Percentiles rank a stretch among this genome's conserved stretches.
Evolutionary conservation across 2,888 invertebrate species (phyloP).

Genomic region (Cylloceria caligata): DNA sequence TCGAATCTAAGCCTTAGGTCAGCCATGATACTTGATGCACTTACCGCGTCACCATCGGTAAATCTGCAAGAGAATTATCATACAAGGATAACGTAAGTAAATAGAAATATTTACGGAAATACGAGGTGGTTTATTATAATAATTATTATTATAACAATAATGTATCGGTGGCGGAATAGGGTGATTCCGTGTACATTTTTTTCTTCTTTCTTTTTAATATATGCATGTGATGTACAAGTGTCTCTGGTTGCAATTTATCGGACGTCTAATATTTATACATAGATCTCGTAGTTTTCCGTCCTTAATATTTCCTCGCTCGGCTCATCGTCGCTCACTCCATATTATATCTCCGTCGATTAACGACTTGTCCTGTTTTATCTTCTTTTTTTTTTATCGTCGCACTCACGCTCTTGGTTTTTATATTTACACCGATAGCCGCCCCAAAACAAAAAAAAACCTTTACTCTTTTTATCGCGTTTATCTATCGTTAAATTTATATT

Average conservation of each 20-base stretch:
- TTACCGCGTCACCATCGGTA: background rate
- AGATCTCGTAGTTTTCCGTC: conserved; percentile 24
- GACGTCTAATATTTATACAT: conserved; percentile 41
- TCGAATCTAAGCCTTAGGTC: background rate
- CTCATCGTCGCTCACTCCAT: background rate
- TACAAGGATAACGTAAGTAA: conserved; percentile 22
- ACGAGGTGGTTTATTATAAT: conserved; percentile 85
- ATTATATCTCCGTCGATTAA: conserved; percentile 24
- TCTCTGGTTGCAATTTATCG: conserved; percentile 25
- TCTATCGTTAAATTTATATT: conserved; percentile 69
- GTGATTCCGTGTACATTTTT: conserved; percentile 68
- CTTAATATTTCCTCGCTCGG: conserved; percentile 7
- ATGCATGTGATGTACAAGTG: conserved; percentile 67
- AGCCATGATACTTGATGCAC: background rate
- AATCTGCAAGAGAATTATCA: background rate
- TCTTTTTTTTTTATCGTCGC: conserved; percentile 21
- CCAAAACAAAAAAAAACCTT: conserved; percentile 71
- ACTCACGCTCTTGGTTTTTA: background rate
- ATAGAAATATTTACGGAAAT: conserved; percentile 80
- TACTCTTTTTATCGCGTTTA: conserved; percentile 59
- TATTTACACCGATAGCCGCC: conserved; percentile 82
- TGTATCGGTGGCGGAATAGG: conserved; percentile 77
- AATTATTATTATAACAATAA: conserved; percentile 80
- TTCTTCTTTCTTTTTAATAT: conserved; percentile 70
- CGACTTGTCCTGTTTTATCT: conserved; percentile 31